Evolutionary conservation across 64 coral and sea anemone genomes (phyloP), one percentile per base, ranked within the genome.

Genomic region (Pachyseris speciosa): DNA sequence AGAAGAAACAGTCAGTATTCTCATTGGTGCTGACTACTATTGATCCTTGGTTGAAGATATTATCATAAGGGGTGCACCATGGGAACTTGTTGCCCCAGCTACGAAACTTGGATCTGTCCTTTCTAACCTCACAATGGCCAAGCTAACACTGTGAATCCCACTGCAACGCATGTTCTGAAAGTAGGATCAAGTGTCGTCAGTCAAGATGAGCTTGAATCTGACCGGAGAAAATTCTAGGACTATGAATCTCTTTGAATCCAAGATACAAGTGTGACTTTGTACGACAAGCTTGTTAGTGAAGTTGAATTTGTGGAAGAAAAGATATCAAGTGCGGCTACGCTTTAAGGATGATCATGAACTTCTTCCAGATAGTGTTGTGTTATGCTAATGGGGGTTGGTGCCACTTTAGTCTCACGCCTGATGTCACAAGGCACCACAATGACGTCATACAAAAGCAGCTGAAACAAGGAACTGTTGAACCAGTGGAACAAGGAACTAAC

Each of bases 51-150:
- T 89, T 1, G 67, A 77, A 33, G 86, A 71, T 61, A 49, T 59
- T 27, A 16, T 89, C 2, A 25, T 45, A 10, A 42, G 74, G 30
- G 64, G 42, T 68, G 63, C 41, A 75, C 86, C 29, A 17, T 88
- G 33, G 44, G 81, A 86, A 49, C 90, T 83, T 49, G 69, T 86
- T 51, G 72, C 81, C 30, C 63, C 86, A n/a, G 55, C 52, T 1
- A 86, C 69, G 1, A 92, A 86, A 13, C 68, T 92, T 20, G 81
- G 90, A 74, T 92, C 50, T 67, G 90, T 92, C 42, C 40, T 31
- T 63, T 33, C 27, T 68, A 75, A 61, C 11, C 59, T 41, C 72
- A 52, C 49, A 19, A 58, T 71, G 31, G 63, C 48, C 22, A 73
- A 37, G 66, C 19, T 58, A 51, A 47, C 51, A 73, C 89, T 9